phyloP scores from a whole-genome alignment of 2,888 invertebrate species.

The Stenichneumon culpator region DNA sequence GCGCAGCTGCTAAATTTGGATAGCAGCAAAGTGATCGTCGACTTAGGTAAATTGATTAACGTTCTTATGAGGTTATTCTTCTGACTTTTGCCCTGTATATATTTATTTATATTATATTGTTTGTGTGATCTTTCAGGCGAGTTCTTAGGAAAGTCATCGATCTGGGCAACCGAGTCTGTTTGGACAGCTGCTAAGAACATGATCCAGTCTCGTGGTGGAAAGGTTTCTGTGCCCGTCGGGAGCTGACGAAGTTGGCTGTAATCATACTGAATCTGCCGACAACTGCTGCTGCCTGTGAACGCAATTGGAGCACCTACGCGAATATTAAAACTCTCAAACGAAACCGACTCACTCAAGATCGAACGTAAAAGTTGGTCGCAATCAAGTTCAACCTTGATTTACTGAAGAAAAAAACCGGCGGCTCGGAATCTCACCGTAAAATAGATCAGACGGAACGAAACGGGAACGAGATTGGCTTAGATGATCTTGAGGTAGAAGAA shows the following conservation, averaged over 20 bases:
- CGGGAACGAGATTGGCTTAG: neutral
- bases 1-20: too few relatives aligned
- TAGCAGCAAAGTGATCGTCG: too few relatives aligned
- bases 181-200: constrained; percentile 20
- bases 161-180: neutral
- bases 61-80: too few relatives aligned
- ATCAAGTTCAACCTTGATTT: constrained; percentile 18
- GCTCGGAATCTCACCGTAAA: neutral
- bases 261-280: constrained; percentile 25
- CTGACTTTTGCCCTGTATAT: too few relatives aligned
- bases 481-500: neutral
- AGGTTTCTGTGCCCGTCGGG: constrained; percentile 19
- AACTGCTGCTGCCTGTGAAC: constrained; percentile 18
- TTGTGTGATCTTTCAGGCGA: neutral
- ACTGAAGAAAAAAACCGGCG: neutral
- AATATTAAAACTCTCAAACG: constrained; percentile 21
- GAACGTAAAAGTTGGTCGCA: constrained; percentile 12
- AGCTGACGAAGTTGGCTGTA: constrained; percentile 23
- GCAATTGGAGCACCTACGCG: constrained; percentile 15
- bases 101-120: too few relatives aligned
- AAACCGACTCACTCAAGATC: constrained; percentile 34
- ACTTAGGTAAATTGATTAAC: too few relatives aligned
- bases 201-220: constrained; percentile 17
- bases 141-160: constrained; percentile 2
- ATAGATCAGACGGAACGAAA: neutral